Conservation (phyloP, 2,113 vertebrate species). For the Elanus axillaris region DNA sequence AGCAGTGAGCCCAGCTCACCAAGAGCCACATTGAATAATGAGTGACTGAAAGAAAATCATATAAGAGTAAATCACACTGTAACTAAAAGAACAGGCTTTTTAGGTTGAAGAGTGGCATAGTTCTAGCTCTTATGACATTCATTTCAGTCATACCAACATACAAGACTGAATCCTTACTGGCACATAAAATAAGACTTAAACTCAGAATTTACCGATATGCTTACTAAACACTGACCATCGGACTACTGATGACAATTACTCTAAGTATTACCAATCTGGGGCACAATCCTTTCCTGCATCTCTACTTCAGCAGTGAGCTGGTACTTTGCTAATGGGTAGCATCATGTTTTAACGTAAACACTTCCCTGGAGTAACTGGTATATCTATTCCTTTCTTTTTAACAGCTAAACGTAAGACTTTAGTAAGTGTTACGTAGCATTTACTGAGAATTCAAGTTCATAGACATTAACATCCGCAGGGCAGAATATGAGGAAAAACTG, state of each 20-base stretch:
- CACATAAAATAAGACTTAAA: neutral
- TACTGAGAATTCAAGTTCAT: neutral
- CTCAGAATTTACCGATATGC: neutral
- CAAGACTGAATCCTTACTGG: neutral
- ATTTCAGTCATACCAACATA: neutral
- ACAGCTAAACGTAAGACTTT: neutral
- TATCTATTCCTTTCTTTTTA: neutral
- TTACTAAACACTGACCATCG: neutral
- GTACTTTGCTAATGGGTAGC: neutral
- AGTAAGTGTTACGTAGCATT: neutral
- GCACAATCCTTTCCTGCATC: neutral
- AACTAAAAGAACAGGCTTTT: neutral
- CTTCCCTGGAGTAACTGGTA: neutral
- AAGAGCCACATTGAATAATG: slow-evolving; percentile 99
- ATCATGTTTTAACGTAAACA: neutral
- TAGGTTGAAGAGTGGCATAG: neutral
- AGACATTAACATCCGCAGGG: neutral
- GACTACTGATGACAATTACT: neutral
- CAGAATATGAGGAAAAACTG: neutral
- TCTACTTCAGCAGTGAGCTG: neutral
- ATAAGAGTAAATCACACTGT: neutral
- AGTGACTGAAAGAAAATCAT: slow-evolving; percentile 79
- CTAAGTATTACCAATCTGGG: neutral
- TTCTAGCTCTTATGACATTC: neutral
- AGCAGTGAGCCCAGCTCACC: slow-evolving; percentile 98